phyloP scores from a whole-genome alignment of 2,888 invertebrate genomes.

The Phengaris alcon region DNA sequence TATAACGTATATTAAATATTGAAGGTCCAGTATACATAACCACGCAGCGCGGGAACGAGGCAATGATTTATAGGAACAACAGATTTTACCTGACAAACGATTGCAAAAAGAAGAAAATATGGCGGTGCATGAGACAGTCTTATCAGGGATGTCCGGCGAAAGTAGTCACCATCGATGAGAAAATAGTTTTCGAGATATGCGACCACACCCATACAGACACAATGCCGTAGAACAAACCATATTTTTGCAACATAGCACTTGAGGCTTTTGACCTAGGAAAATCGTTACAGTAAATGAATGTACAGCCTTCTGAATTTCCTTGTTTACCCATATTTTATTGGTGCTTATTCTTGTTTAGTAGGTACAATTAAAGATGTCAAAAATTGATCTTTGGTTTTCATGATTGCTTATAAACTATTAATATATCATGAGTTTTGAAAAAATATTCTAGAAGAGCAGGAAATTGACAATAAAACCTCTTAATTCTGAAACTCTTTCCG shows the following conservation, averaged over 20 bases:
- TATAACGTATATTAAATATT: background rate
- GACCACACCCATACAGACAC: slow-evolving; percentile 8
- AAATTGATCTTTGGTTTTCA: no score
- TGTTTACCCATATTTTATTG: no score
- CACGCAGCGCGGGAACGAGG: background rate
- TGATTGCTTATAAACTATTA: no score
- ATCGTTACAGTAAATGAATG: no score
- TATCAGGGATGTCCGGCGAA: background rate
- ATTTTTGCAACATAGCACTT: background rate
- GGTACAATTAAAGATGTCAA: no score
- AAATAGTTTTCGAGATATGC: background rate
- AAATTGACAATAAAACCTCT: no score
- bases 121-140: slow-evolving; percentile 15
- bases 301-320: no score
- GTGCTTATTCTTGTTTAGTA: no score
- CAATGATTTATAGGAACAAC: slow-evolving; percentile 1
- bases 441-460: no score
- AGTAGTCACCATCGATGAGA: background rate
- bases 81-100: background rate
- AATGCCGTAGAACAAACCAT: background rate
- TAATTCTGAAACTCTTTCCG: no score
- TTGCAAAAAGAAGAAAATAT: background rate
- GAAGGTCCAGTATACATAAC: background rate
- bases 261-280: no score
- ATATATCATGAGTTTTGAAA: no score